Base-by-base conservation (phyloP, 2,888 invertebrate genomes). In the Cephonodes hylas region DNA sequence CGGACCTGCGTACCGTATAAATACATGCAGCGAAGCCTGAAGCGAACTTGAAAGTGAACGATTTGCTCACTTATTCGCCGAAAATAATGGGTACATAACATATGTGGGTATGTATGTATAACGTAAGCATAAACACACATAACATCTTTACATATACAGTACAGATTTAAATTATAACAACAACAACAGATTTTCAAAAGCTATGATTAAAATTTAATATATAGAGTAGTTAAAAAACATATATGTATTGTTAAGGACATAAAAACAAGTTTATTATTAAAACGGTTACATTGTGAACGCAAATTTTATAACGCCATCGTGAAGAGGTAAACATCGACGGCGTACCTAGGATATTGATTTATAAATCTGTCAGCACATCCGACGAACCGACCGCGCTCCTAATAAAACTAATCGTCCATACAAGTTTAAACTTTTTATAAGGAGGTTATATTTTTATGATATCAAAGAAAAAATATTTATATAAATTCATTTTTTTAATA, bases 1-100 rank as follows among this genome's bases (percentile, higher is more conserved):
- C 78, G 76, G 79, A 75, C 77, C 80, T 86, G 79, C 71, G 81
- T 88, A 86, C 82, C 89, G 88, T 85, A 76, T 84, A 86, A 25
- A 86, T 83, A 76, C 71, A 84, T 73, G 80, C 86, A 81, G 70
- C 76, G 84, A 85, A 86, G 87, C 87, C 77, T 85, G 76, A 68
- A 70, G 44, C 46, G 61, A 79, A 76, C 71, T 74, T 65, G 62
- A 66, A 64, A 66, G 46, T 46, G n/a, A 23, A 59, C 23, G 45
- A 46, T 48, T 34, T 53, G 27, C 8, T 7, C 7, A 25, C 6
- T 7, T 53, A 25, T 18, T 53, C n/a, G 45, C 45, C 45, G 18
- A 45, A 45, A 45, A n/a, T 45, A 45, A 15, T 38, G n/a, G n/a
- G n/a, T n/a, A n/a, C n/a, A n/a, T n/a, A 38, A 38, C 4, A n/a